These are phyloP conservation scores for Bombus terrestris DNA, from an alignment of 1,140 invertebrate genomes.

Conservation along the genomic window DNA sequence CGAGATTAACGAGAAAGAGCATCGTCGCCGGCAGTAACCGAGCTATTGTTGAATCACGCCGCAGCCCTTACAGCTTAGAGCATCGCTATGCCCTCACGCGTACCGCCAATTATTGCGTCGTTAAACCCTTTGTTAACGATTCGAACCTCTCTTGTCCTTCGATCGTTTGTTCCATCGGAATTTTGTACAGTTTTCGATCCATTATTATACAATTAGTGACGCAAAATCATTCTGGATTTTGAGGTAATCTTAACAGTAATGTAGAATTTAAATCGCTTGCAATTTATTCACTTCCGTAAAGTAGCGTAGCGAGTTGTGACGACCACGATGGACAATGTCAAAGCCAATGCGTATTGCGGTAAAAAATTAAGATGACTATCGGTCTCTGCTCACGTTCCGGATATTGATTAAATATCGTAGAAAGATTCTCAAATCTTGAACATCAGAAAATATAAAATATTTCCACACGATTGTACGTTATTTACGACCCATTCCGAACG, in stretches of 20 bases:
- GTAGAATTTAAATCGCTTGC: too few species aligned
- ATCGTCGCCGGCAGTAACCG: conserved; percentile 13
- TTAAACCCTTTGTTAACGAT: conserved; percentile 49
- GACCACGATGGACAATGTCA: rapidly evolving
- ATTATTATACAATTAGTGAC: too few species aligned
- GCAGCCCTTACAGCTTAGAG: conserved; percentile 32
- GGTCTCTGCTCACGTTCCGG: too few species aligned
- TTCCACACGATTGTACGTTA: background rate
- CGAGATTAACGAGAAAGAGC: conserved; percentile 54
- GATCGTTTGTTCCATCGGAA: background rate
- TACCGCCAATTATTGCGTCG: conserved; percentile 58
- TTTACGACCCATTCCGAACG: background rate
- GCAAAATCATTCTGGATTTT: too few species aligned
- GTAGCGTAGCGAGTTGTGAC: too few species aligned
- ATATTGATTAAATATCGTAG: too few species aligned
- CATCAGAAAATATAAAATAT: too few species aligned
- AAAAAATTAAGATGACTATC: too few species aligned
- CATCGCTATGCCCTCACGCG: conserved; percentile 27
- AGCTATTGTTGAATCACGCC: conserved; percentile 53
- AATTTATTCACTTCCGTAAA: too few species aligned
- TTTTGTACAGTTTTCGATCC: background rate
- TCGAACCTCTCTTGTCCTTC: background rate
- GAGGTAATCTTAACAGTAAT: too few species aligned
- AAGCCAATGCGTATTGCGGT: too few species aligned
- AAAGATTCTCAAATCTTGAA: too few species aligned